phyloP scores from a whole-genome alignment of 2,113 vertebrate genomes.

The Cavia porcellus region DNA sequence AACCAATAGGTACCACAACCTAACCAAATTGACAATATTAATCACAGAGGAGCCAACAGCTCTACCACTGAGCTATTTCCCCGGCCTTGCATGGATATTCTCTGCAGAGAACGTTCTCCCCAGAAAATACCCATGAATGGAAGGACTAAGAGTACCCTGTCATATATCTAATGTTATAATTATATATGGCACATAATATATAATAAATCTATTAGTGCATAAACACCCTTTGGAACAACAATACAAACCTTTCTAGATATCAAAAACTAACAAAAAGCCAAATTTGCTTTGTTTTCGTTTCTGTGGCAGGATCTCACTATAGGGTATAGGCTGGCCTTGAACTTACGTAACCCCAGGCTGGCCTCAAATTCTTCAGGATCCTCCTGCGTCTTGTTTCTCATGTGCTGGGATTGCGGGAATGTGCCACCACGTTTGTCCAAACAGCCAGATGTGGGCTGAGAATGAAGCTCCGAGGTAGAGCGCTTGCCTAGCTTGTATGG shows the following conservation, averaged over 20 bases:
- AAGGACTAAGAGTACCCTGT: neutral
- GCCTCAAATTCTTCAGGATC: neutral
- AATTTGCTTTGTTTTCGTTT: neutral
- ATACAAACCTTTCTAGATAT: neutral
- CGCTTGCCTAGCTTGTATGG: neutral
- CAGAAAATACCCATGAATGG: neutral
- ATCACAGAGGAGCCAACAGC: neutral
- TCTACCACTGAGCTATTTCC: no score
- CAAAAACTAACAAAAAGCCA: neutral
- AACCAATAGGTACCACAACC: neutral
- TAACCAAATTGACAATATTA: neutral
- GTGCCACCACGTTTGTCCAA: neutral
- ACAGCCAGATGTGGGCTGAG: neutral
- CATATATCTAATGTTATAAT: neutral
- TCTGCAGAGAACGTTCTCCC: neutral
- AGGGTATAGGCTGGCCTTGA: neutral
- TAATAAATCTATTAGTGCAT: neutral
- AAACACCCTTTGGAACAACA: neutral
- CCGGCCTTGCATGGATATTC: no score
- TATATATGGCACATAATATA: neutral
- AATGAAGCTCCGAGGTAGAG: neutral
- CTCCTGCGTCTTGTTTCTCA: neutral
- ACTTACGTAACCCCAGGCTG: neutral
- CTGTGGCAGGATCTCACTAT: neutral
- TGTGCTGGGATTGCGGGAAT: neutral